Evolutionary conservation across 1,140 invertebrate genomes (phyloP), one percentile per base, ranked within the genome.

Genomic region (Stenopsyche tienmushanensis): DNA sequence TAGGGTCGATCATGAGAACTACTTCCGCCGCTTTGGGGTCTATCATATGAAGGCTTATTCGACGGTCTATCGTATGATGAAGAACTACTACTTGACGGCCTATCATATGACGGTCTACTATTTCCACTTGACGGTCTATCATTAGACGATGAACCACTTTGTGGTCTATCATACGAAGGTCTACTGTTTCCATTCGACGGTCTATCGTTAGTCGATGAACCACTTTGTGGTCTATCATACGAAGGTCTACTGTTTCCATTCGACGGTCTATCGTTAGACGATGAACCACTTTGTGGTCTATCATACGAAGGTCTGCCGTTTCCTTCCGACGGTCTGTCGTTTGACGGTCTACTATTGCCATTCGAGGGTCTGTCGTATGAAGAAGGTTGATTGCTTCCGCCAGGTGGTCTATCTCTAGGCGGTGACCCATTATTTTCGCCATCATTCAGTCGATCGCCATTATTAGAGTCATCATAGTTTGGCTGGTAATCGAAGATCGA

Each of bases 401-500:
- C n/a, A n/a, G n/a, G n/a, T n/a, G n/a, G n/a, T n/a, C n/a, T n/a
- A n/a, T n/a, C n/a, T n/a, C n/a, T n/a, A n/a, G n/a, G n/a, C n/a
- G n/a, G n/a, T n/a, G n/a, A n/a, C n/a, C n/a, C n/a, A n/a, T n/a
- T n/a, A n/a, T n/a, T n/a, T n/a, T n/a, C n/a, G n/a, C n/a, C n/a
- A n/a, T n/a, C n/a, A n/a, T n/a, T n/a, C n/a, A n/a, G n/a, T n/a
- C n/a, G n/a, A n/a, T n/a, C n/a, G n/a, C n/a, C n/a, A n/a, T n/a
- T n/a, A n/a, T n/a, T n/a, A n/a, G n/a, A n/a, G n/a, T n/a, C n/a
- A n/a, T 34, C 29, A 13, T 34, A 34, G 29, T 34, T 34, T 34
- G 29, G 29, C 5, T 34, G 29, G 13, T 34, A 34, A 7, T 65
- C 69, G 34, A 67, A 65, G 9, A 65, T 41, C 0, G 50, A 41